A percentile compares a stretch with the other conserved stretches of the same genome.
Conservation (phyloP, 2,113 vertebrate genomes). For the Lophura nycthemera region DNA sequence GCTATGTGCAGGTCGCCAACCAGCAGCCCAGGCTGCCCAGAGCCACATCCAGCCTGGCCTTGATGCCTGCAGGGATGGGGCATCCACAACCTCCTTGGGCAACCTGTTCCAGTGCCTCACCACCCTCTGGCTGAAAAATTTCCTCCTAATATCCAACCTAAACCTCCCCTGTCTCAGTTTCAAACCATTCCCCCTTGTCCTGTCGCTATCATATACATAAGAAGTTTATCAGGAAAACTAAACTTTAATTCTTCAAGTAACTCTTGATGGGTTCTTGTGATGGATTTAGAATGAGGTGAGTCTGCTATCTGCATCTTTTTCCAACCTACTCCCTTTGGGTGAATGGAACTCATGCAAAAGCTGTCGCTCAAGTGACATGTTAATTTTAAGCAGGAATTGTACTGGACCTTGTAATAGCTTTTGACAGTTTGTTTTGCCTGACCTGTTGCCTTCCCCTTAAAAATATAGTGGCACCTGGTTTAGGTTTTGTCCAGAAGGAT, state of each 20-base stretch:
- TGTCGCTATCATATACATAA: neutral
- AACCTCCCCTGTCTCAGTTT: too few species aligned
- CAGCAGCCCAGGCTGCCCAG: too few species aligned
- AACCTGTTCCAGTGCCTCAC: too few species aligned
- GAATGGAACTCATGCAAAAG: neutral
- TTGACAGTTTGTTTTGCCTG: constrained; percentile 20
- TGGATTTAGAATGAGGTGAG: neutral
- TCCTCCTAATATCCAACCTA: too few species aligned
- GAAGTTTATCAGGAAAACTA: constrained; percentile 7
- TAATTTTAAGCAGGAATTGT: neutral
- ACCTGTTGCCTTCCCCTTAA: neutral
- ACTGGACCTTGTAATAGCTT: neutral
- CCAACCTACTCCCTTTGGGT: neutral
- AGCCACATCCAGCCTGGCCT: too few species aligned
- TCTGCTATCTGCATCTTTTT: neutral
- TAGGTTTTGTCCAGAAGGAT: neutral
- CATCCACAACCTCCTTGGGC: too few species aligned
- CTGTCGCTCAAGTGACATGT: neutral
- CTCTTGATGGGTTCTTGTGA: neutral
- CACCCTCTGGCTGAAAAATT: too few species aligned
- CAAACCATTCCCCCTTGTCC: too few species aligned
- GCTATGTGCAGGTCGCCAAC: too few species aligned
- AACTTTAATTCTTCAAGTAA: neutral
- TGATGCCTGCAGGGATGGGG: too few species aligned
- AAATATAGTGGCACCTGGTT: neutral